Evolutionary conservation across 2,797 vertebrate species (phyloP), one percentile per base, ranked within the genome.

Genomic region (Micropoecilia bifurca): DNA sequence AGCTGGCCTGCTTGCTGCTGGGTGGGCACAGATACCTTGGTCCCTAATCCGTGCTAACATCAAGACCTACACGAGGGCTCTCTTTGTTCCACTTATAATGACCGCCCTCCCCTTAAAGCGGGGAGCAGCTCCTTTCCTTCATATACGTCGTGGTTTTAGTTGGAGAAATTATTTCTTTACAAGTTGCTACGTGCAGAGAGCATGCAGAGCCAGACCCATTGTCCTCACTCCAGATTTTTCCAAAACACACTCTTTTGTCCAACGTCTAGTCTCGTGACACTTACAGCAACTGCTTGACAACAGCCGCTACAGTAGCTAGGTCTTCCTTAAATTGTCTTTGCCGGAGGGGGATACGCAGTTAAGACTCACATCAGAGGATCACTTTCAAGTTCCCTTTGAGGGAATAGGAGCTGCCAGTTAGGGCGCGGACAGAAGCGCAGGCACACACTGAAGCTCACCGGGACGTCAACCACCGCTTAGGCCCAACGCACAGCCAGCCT

Each of bases 21-120:
- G 90, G 91, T 92, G 93, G 92, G 92, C 92, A 93, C 91, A 93
- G 91, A 93, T 92, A 94, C 94, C 93, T 93, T 93, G 92, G 92
- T 93, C 92, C 89, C 89, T 95, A 95, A 95, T 95, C 94, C 92
- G 46, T 71, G 89, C 85, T 90, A 93, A 92, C 90, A 86, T 94
- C 87, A 88, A 94, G 92, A 94, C 90, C 86, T 80, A 88, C 83
- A 82, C 78, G 45, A 85, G 83, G 89, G 89, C 84, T 86, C 83
- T 83, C 91, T 91, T 89, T 89, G 91, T 90, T 93, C 90, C 87
- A 87, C 89, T 92, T 91, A 88, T 88, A 91, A 83, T 72, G 43
- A 83, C 77, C 75, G 66, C 80, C 61, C 81, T 76, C 74, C 73
- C 79, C 55, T 83, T 47, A 7, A 71, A 14, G 77, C 57, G 14